Evolutionary conservation across 2,888 invertebrate genomes (phyloP), one percentile per base, ranked within the genome.

Genomic region (Eupithecia dodoneata): DNA sequence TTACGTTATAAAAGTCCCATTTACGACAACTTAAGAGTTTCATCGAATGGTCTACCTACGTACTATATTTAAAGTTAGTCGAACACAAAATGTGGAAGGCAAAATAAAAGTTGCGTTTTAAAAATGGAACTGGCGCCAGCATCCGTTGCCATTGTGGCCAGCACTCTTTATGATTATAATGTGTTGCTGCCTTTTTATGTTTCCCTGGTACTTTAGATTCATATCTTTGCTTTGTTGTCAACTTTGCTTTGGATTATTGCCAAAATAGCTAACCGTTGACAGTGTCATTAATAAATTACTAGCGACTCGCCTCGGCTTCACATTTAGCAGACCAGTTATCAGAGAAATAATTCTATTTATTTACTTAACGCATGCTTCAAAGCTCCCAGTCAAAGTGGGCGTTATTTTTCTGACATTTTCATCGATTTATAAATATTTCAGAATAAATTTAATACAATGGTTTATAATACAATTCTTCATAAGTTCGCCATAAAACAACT

Each of bases 51-150:
- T 59, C 55, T 9, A 59, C 55, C 7, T 88, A 44, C 73, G 47
- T n/a, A 30, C 30, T 1, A 86, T 89, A 85, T 85, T 86, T 81
- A 78, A 75, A 80, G 71, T 74, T 65, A 49, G 49, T n/a, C n/a
- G 52, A 41, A 65, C 5, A 66, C 66, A 42, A 65, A 65, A 30
- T 42, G 6, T 15, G 6, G 15, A 41, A 42, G 42, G 15, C 15
- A n/a, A 47, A n/a, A 70, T 30, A 66, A 74, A 77, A 72, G 47
- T 74, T 5, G 44, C 66, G 13, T 52, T 77, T 77, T 74, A 45
- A 66, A 77, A 72, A 72, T 73, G 47, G 55, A 71, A 73, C 70
- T 72, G 66, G 72, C 67, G 55, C 55, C 75, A 42, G 71, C 73
- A 66, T 78, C 75, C 75, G 73, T 47, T 72, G 59, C 72, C 52